Percentiles rank a stretch among this genome's conserved stretches.
phyloP scores from a whole-genome alignment of 2,113 vertebrate genomes.

The Alaudala cheleensis region DNA sequence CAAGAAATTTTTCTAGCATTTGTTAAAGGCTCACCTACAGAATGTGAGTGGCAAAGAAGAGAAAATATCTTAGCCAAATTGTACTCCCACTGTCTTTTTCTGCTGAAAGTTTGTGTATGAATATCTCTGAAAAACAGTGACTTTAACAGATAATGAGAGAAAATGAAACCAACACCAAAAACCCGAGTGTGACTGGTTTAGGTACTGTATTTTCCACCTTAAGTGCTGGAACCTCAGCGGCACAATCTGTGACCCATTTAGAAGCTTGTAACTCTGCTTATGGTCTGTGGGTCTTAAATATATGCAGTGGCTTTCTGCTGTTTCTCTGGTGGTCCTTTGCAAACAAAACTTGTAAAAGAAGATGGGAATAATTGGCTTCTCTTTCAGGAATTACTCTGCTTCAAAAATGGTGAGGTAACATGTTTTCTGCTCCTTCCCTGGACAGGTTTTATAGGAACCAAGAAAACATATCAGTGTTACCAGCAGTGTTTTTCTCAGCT shows the following conservation, averaged over 20 bases:
- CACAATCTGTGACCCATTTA: not conserved
- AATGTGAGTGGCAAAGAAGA: not conserved
- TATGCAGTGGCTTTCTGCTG: not conserved
- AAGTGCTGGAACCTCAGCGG: not conserved
- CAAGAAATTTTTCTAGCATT: not conserved
- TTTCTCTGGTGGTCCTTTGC: not conserved
- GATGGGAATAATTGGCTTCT: accelerated
- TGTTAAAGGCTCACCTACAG: not conserved
- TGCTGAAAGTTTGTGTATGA: not conserved
- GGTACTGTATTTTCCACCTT: not conserved
- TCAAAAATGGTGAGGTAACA: not conserved
- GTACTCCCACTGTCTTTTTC: not conserved
- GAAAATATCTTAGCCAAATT: not conserved
- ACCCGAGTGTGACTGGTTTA: not conserved
- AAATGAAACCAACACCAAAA: not conserved
- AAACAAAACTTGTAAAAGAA: not conserved
- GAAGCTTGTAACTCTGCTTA: not conserved
- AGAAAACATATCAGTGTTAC: not conserved
- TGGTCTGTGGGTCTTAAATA: not conserved
- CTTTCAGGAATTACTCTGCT: not conserved
- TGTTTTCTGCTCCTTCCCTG: not conserved
- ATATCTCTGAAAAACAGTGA: not conserved
- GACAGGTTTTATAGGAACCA: not conserved
- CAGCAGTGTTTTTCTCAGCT: not conserved
- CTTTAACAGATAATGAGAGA: not conserved